Base-by-base conservation (phyloP, 1,140 invertebrate species). In the Trichogramma pretiosum region DNA sequence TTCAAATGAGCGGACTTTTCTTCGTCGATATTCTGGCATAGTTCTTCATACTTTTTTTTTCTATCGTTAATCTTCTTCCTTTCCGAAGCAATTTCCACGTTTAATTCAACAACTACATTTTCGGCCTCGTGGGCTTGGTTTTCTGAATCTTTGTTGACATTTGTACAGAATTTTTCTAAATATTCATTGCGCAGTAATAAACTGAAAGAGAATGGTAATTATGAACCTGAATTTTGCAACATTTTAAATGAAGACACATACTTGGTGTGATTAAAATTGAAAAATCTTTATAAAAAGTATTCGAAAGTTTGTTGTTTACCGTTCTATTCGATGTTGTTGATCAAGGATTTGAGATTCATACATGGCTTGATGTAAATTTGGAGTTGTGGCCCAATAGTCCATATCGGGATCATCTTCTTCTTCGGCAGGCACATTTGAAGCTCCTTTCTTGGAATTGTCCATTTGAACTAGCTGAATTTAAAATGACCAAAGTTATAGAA, bases 311-410 rank as follows among this genome's bases (percentile, higher is more conserved):
- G 26, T 11, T n/a, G 18, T 2, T 37, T 53, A 64, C 68, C 60
- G 62, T 37, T 58, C 14, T 35, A 64, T 61, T 37, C 33, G 50
- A 16, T 53, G 55, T 42, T 60, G 39, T 21, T 54, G 53, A 35
- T 62, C 60, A 17, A 35, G 28, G 23, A 67, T 60, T 39, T 52
- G 50, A 40, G 59, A 42, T 19, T 60, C 45, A 32, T 68, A 69
- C 13, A 67, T 52, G 14, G 57, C 45, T 43, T 30, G 62, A 56
- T 69, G 62, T 18, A 56, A 52, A 38, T 68, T 65, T 21, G 65
- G 40, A 32, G 62, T 67, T 7, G 42, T 32, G 9, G 22, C n/a
- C n/a, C n/a, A n/a, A n/a, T n/a, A n/a, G n/a, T n/a, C n/a, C n/a
- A n/a, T n/a, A n/a, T n/a, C n/a, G 24, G 51, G 21, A 22, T 48